These are phyloP conservation scores for Plumapathes pennacea DNA, from an alignment of 92 coral and sea anemone species.

Conservation along the genomic window DNA sequence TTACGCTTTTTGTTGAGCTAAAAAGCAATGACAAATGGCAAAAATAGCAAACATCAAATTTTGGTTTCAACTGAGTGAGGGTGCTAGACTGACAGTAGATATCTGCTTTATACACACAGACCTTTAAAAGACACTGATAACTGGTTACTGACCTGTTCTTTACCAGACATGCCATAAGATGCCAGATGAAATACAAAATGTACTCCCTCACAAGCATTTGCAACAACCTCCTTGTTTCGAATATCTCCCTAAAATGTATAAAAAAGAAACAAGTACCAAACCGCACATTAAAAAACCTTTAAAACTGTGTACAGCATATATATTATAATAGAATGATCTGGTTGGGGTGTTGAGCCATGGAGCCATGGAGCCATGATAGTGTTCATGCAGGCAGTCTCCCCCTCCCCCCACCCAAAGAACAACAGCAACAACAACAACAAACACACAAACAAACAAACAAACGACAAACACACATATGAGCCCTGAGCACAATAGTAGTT, in stretches of 20 bases:
- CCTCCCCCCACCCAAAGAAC: too few species aligned
- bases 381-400: too few species aligned
- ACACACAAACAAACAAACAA: too few species aligned
- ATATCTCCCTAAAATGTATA: slow-evolving; percentile 49
- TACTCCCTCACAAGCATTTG: slow-evolving; percentile 12
- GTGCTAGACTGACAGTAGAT: background rate
- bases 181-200: slow-evolving; percentile 72
- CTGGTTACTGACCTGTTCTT: slow-evolving; percentile 63
- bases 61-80: too few species aligned
- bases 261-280: background rate
- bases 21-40: background rate
- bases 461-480: too few species aligned
- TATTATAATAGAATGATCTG: too few species aligned
- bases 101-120: background rate
- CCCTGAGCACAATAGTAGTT: too few species aligned
- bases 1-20: slow-evolving; percentile 62
- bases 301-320: too few species aligned
- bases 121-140: background rate
- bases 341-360: too few species aligned
- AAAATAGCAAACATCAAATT: too few species aligned
- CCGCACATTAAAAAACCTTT: background rate
- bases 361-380: too few species aligned
- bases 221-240: slow-evolving; percentile 23
- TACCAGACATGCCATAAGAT: slow-evolving; percentile 91
- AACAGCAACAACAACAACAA: too few species aligned